Base-by-base conservation (phyloP, 2,113 vertebrate species). In the Nothobranchius kuhntae region DNA sequence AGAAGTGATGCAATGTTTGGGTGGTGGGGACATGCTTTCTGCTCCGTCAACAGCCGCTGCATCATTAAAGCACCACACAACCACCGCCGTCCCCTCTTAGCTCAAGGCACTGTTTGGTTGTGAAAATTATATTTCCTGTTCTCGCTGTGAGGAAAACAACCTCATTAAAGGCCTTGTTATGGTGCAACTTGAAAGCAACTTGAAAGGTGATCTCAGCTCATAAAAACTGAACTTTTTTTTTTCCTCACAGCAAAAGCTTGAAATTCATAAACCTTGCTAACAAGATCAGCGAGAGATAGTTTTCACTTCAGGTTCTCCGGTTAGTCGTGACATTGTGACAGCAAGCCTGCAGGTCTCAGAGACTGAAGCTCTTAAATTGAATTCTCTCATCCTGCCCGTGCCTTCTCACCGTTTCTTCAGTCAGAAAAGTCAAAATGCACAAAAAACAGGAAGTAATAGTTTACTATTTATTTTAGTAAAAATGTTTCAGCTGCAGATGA, bases 1-100 rank as follows among this genome's bases (percentile, higher is more conserved):
- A 77, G 54, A 70, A 30, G 12, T 61, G 68, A 73, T 45, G 68
- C 60, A 57, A 68, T 64, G 68, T 71, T 80, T 68, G 61, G 75
- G 65, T 72, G 65, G 24, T 35, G 24, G 61, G 71, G 50, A 54
- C 64, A 68, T 56, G 58, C 73, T 54, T 51, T 53, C 54, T 24
- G 45, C 65, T 55, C 11, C 0, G 44, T 77, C 55, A 65, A 26
- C 58, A 54, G n/a, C 53, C 30, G 1, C 52, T 53, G 48, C 65
- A 76, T 66, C 77, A 58, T 63, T 76, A 54, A 73, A 75, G 62
- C 14, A 26, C 48, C 30, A 30, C 68, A 56, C 58, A 59, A 57
- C 63, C 10, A 40, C 59, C 35, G 30, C 51, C 50, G 38, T 53
- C 45, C 60, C 26, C 65, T 60, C 58, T 48, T 57, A 15, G 12